Evolutionary conservation across 1,140 invertebrate genomes (phyloP).

Genomic region (Papilio dardanus): DNA sequence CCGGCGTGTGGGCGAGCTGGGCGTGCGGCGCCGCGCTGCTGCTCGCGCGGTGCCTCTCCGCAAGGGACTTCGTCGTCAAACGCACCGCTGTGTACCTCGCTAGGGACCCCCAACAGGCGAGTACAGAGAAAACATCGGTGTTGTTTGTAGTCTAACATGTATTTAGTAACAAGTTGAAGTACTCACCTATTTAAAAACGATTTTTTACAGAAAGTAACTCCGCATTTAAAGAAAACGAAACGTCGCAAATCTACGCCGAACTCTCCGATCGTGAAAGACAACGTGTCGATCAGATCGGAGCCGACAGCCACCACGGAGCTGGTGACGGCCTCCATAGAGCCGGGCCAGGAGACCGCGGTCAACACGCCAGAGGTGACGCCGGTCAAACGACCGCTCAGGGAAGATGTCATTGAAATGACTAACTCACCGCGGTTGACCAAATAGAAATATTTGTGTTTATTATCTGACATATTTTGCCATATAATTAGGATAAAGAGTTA

Average conservation of each 20-base stretch:
- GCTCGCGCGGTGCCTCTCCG: slow-evolving; percentile 67
- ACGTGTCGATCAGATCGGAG: slow-evolving; percentile 61
- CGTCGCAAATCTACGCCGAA: slow-evolving; percentile 41
- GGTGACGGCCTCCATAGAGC: slow-evolving; percentile 67
- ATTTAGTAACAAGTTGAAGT: neutral
- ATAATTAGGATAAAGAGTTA: neutral
- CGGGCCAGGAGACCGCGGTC: slow-evolving; percentile 61
- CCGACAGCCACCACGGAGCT: slow-evolving; percentile 69
- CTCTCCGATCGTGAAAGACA: slow-evolving; percentile 62
- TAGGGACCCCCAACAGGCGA: slow-evolving; percentile 63
- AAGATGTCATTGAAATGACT: slow-evolving; percentile 54
- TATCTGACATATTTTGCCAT: neutral
- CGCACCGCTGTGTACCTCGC: slow-evolving; percentile 55
- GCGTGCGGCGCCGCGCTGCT: slow-evolving; percentile 64
- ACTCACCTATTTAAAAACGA: neutral
- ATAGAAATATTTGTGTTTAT: neutral
- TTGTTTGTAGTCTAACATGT: too few species aligned
- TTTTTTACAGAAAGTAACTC: slow-evolving; percentile 65
- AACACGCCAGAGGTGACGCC: slow-evolving; percentile 61
- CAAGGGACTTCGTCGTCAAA: slow-evolving; percentile 64
- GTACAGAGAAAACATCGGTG: neutral
- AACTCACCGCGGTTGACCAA: slow-evolving; percentile 39
- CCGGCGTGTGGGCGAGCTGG: slow-evolving; percentile 68
- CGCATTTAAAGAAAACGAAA: slow-evolving; percentile 57
- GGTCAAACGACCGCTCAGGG: slow-evolving; percentile 41